Evolutionary conservation across 2,113 vertebrate species (phyloP).

Genomic region (Ophiodon elongatus): DNA sequence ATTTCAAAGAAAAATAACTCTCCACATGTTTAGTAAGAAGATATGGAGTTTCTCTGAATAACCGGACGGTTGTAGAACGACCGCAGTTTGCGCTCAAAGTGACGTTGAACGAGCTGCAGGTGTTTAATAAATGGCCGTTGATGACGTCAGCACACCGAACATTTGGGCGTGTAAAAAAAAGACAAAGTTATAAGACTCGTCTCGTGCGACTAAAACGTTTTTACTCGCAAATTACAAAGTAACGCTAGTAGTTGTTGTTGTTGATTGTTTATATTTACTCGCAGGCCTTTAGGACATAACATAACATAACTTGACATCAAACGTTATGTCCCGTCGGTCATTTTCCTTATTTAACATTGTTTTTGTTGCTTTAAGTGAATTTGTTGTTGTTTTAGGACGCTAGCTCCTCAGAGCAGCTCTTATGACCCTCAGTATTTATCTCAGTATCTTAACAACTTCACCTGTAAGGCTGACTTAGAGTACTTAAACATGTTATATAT

Average conservation of each 20-base stretch:
- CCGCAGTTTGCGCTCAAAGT: background rate
- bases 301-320: background rate
- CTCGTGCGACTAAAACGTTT: background rate
- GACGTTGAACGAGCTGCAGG: background rate
- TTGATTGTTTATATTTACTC: background rate
- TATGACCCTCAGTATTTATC: background rate
- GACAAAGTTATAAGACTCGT: background rate
- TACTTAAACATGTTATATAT: background rate
- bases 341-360: background rate
- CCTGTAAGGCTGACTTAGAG: background rate
- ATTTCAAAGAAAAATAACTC: too few relatives aligned
- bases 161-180: background rate
- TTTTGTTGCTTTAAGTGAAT: background rate
- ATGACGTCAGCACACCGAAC: background rate
- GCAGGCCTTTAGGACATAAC: too few relatives aligned
- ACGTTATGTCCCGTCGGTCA: background rate
- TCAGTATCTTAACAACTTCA: background rate
- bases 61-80: too few relatives aligned
- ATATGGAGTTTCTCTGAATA: background rate
- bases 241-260: too few relatives aligned
- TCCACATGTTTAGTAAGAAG: background rate
- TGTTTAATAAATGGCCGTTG: background rate
- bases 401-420: background rate
- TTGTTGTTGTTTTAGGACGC: background rate
- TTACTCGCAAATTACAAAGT: background rate